Evolutionary conservation across 2,888 invertebrate species (phyloP), one percentile per base, ranked within the genome.

Genomic region (Drosophila trichaetosa): DNA sequence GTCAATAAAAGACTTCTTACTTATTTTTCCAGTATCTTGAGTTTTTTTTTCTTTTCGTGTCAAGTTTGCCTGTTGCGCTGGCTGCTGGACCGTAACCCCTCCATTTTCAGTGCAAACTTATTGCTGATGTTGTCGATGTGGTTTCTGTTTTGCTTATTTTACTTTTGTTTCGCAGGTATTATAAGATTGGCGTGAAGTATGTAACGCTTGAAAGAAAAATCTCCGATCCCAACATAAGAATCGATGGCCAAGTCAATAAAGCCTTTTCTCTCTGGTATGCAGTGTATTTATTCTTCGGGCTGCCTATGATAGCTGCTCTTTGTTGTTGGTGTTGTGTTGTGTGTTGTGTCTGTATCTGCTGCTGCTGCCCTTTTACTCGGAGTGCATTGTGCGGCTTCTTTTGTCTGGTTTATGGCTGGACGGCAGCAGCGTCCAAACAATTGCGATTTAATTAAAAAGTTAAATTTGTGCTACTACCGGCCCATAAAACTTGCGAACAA

Each of bases 401-500:
- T 80, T 80, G 79, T 79, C 66, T 80, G 53, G 54, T 51, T 69
- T 66, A 67, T 80, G 64, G 80, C 67, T 72, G 79, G 65, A 53
- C 68, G 62, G 76, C 76, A 71, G 52, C 36, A 40, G 11, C 10
- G 48, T 27, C 27, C 69, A 60, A 87, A 87, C 84, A 87, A 87
- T 81, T 87, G 85, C 73, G 66, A 82, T 81, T 89, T 85, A 89
- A 85, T 85, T 89, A 84, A 89, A 85, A 85, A 85, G 84, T 89
- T 85, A 79, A 83, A 83, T 87, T 85, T 75, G 71, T 65, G 69
- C 72, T 71, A 70, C 83, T 65, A 78, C 59, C 63, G 46, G 79
- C 79, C 74, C 70, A 80, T 69, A 73, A 71, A 80, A 83, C 72
- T 86, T 75, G 79, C 66, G 18, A 72, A 60, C 63, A 68, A 53